Percentiles rank a stretch among this genome's conserved stretches.
These are phyloP conservation scores for Zygaena filipendulae DNA, from an alignment of 2,888 invertebrate genomes.

Conservation along the genomic window DNA sequence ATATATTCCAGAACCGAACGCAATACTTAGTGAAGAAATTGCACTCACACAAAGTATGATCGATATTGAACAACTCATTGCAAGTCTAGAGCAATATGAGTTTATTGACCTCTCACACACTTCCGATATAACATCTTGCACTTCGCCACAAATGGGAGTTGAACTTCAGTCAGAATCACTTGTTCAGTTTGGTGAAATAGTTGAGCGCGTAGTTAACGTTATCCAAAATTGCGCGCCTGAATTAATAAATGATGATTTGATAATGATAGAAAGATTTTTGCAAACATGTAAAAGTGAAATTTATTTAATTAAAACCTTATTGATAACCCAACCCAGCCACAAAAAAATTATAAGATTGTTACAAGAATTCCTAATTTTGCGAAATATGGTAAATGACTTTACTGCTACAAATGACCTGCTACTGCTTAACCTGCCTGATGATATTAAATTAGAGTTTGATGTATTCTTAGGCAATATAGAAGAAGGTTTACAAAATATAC, in stretches of 20 bases:
- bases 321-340: constrained; percentile 33
- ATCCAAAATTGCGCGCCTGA: constrained; percentile 31
- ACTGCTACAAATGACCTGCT: constrained; percentile 25
- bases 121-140: constrained; percentile 32
- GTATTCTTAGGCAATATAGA: constrained; percentile 32
- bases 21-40: too few relatives aligned
- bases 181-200: constrained; percentile 32
- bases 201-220: constrained; percentile 33
- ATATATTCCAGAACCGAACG: constrained; percentile 27
- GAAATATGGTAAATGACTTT: constrained; percentile 31
- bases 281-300: constrained; percentile 41
- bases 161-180: constrained; percentile 38
- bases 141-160: constrained; percentile 28
- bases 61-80: constrained; percentile 44
- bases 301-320: constrained; percentile 33
- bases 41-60: constrained; percentile 36
- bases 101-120: constrained; percentile 39
- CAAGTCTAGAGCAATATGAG: constrained; percentile 42
- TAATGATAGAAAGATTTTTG: constrained; percentile 41
- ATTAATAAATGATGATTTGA: constrained; percentile 30
- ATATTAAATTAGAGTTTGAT: constrained; percentile 26
- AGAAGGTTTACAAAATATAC: constrained; percentile 30
- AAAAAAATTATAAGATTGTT: constrained; percentile 45
- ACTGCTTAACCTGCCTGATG: constrained; percentile 26
- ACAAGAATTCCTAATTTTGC: constrained; percentile 37